Conservation (phyloP, 2,888 invertebrate genomes). For the Unio pictorum region DNA sequence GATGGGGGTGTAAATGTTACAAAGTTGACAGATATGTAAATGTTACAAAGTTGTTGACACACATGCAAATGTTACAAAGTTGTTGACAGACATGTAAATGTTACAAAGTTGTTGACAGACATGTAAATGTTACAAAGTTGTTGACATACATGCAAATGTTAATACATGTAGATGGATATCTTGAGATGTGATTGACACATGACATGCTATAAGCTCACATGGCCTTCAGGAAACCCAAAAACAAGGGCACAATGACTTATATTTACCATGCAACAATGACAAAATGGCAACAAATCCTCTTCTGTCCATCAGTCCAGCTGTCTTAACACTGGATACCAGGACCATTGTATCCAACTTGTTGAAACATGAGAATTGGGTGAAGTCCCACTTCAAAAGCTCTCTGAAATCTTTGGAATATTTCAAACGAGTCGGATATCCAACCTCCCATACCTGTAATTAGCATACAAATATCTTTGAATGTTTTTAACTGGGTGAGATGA, state of each 20-base stretch:
- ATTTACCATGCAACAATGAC: conserved; percentile 44
- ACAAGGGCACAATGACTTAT: neutral
- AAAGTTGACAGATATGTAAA: too few species aligned
- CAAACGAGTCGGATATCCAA: conserved; percentile 46
- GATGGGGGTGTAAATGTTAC: too few species aligned
- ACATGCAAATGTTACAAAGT: too few species aligned
- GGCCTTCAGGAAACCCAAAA: neutral
- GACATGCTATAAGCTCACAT: neutral
- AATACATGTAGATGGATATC: neutral
- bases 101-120: too few species aligned
- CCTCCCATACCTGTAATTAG: conserved; percentile 46
- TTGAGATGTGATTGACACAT: neutral
- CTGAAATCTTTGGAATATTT: conserved; percentile 49
- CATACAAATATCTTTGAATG: too few species aligned
- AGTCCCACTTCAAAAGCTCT: conserved; percentile 46
- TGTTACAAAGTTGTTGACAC: too few species aligned
- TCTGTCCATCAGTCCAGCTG: conserved; percentile 42
- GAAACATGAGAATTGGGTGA: conserved; percentile 57
- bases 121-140: too few species aligned
- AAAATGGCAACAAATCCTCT: conserved; percentile 53
- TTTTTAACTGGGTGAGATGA: too few species aligned
- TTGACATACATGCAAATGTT: neutral
- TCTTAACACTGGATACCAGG: conserved; percentile 54
- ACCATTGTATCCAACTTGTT: conserved; percentile 51
- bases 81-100: too few species aligned